phyloP scores from a whole-genome alignment of 2,888 invertebrate species.

The Bombylius discolor region DNA sequence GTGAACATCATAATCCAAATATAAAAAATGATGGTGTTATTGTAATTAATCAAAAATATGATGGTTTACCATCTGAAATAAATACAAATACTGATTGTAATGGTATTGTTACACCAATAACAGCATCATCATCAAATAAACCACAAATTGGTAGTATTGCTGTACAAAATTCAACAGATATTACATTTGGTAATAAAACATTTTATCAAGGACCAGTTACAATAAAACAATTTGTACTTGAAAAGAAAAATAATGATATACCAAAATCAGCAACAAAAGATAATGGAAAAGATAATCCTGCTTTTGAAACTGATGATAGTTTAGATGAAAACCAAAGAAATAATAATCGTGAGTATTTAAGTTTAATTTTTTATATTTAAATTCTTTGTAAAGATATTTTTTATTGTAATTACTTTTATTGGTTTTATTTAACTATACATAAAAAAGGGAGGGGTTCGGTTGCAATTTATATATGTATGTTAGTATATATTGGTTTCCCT shows the following conservation, averaged over 20 bases:
- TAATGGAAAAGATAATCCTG: constrained; percentile 24
- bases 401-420: no score
- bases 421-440: no score
- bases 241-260: constrained; percentile 23
- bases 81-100: background rate
- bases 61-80: background rate
- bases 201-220: constrained; percentile 66
- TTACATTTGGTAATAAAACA: constrained; percentile 64
- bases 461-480: no score
- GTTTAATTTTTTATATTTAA: no score
- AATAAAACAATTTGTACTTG: constrained; percentile 57
- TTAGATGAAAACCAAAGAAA: background rate
- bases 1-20: constrained; percentile 21
- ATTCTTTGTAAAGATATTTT: no score
- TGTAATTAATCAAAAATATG: constrained; percentile 6
- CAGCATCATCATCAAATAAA: background rate
- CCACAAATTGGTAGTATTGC: constrained; percentile 49
- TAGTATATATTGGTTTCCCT: no score
- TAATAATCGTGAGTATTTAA: background rate
- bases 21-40: constrained; percentile 8
- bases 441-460: no score
- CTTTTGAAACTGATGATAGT: constrained; percentile 16
- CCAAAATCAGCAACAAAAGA: constrained; percentile 12
- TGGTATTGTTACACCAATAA: background rate
- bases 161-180: constrained; percentile 54